phyloP scores from a whole-genome alignment of 2,113 vertebrate genomes.

The Okapia johnstoni region DNA sequence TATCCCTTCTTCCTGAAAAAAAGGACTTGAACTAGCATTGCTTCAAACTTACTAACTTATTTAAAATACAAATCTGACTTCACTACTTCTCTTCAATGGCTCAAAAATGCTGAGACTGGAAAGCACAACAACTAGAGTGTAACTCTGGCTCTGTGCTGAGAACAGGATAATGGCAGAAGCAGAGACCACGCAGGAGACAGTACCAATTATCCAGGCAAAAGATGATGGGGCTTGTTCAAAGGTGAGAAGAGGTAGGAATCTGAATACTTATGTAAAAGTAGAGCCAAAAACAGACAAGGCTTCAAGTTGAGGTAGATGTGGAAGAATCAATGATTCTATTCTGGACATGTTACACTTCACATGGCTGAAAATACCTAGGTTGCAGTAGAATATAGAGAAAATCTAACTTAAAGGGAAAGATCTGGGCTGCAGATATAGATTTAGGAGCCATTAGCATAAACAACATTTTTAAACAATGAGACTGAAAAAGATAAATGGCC shows the following conservation, averaged over 20 bases:
- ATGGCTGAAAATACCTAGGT: background rate
- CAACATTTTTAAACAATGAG: background rate
- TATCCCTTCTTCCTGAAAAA: background rate
- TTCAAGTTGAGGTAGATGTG: background rate
- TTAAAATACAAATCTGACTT: conserved; percentile 4
- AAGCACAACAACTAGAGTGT: background rate
- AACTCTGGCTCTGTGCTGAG: background rate
- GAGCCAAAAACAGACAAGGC: background rate
- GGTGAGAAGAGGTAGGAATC: background rate
- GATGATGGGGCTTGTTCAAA: background rate
- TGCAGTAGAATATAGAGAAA: background rate
- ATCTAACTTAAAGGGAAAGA: background rate
- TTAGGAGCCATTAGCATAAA: background rate
- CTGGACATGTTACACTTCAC: background rate
- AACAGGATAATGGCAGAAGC: background rate
- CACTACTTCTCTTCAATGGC: background rate
- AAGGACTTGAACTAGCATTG: background rate
- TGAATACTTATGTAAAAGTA: background rate
- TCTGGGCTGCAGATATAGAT: background rate
- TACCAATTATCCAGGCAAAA: background rate
- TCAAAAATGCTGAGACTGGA: background rate
- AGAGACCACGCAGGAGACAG: background rate
- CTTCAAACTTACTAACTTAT: background rate
- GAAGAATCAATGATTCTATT: background rate
- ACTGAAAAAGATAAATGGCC: background rate